Percentiles rank a stretch among this genome's conserved stretches.
These are phyloP conservation scores for Shinisaurus crocodilurus DNA, from an alignment of 2,113 vertebrate species.

Conservation along the genomic window DNA sequence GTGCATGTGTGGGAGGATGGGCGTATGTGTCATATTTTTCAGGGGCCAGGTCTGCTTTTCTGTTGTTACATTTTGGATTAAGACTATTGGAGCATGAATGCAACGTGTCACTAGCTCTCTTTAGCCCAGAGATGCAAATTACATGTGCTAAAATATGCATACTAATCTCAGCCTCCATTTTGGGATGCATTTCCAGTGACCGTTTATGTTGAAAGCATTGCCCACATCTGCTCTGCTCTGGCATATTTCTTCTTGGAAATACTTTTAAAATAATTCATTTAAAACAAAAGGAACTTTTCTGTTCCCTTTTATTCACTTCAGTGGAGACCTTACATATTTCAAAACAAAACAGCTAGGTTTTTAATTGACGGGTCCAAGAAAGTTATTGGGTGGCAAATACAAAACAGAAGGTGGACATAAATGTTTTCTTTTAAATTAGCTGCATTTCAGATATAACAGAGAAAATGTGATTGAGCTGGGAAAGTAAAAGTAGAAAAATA, in stretches of 20 bases:
- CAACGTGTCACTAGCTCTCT: not conserved
- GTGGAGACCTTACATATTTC: not conserved
- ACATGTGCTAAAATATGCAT: not conserved
- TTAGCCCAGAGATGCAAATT: not conserved
- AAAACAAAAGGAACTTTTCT: not conserved
- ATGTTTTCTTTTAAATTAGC: conserved; percentile 13
- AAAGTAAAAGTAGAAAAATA: conserved; percentile 18
- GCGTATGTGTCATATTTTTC: not conserved
- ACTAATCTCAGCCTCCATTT: not conserved
- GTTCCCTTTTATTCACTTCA: accelerated
- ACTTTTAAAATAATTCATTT: not conserved
- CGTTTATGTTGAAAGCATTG: not conserved
- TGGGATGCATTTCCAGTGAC: not conserved
- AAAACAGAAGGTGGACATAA: not conserved
- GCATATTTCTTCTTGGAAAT: not conserved
- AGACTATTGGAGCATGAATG: not conserved
- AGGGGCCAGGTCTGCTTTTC: not conserved
- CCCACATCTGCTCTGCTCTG: accelerated
- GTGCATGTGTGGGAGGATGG: not conserved
- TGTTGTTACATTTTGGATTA: not conserved
- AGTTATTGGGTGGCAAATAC: not conserved
- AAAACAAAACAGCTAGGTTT: conserved; percentile 22
- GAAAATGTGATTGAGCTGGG: not conserved
- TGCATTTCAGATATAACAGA: not conserved
- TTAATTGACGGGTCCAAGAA: not conserved